Evolutionary conservation across 2,797 vertebrate genomes (phyloP).

Genomic region (Tauraco hartlaubi): DNA sequence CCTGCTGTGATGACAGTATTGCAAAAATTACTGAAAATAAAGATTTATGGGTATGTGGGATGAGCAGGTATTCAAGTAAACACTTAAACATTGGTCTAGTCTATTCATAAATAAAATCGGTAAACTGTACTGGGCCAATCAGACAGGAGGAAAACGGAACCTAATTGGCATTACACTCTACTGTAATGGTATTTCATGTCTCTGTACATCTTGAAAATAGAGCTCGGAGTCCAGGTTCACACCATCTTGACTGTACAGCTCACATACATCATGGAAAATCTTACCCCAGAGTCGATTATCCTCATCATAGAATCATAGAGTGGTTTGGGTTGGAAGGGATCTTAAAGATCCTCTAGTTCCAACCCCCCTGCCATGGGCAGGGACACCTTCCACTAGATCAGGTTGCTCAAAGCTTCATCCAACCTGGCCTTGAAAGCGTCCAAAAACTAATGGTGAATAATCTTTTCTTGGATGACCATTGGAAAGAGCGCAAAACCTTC

Average conservation of each 20-base stretch:
- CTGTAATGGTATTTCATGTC: neutral
- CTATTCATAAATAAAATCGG: neutral
- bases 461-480: neutral
- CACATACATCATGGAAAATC: neutral
- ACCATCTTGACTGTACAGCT: neutral
- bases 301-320: too few relatives aligned
- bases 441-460: neutral
- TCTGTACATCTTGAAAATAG: neutral
- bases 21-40: neutral
- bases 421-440: too few relatives aligned
- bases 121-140: neutral
- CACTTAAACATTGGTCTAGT: neutral
- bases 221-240: neutral
- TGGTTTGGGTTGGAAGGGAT: too few relatives aligned
- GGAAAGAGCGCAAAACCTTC: neutral
- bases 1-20: neutral
- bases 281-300: neutral
- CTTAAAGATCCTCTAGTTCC: too few relatives aligned
- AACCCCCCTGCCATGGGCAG: too few relatives aligned
- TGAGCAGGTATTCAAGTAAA: neutral
- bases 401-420: too few relatives aligned
- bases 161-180: neutral
- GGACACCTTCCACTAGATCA: too few relatives aligned
- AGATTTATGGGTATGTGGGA: neutral
- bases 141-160: neutral